A percentile compares a stretch with the other conserved stretches of the same genome.
Evolutionary conservation across 2,113 vertebrate species (phyloP).

Genomic region (Leptosomus discolor): DNA sequence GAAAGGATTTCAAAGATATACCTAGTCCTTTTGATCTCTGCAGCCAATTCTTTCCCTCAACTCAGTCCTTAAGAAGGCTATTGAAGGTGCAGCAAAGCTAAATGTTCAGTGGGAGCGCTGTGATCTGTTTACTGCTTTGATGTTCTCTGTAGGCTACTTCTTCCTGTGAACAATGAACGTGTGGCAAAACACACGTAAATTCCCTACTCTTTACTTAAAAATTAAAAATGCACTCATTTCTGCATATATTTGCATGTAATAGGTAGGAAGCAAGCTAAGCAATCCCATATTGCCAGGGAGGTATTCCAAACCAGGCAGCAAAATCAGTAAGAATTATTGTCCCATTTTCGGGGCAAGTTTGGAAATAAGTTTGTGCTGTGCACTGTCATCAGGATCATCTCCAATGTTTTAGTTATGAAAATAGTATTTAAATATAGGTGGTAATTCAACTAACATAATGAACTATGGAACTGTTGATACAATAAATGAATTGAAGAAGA

Average conservation of each 20-base stretch:
- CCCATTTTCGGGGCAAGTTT: not conserved
- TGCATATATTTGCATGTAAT: not conserved
- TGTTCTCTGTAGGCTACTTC: not conserved
- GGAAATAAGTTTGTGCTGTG: not conserved
- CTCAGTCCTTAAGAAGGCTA: not conserved
- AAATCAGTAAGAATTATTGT: not conserved
- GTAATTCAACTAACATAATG: not conserved
- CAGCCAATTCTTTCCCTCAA: not conserved
- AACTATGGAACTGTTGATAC: not conserved
- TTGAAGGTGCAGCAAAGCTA: not conserved
- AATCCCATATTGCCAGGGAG: not conserved
- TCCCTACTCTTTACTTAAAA: not conserved
- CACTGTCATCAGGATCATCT: not conserved
- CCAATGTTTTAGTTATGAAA: not conserved
- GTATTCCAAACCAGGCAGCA: not conserved
- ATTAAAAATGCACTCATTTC: not conserved
- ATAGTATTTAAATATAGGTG: not conserved
- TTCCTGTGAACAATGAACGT: not conserved
- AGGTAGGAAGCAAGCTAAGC: not conserved
- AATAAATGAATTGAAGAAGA: not conserved
- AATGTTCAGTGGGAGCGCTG: not conserved
- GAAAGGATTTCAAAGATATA: constrained; percentile 18
- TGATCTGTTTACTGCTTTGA: constrained; percentile 11
- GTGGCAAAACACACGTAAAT: not conserved
- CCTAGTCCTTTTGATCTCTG: not conserved